These are phyloP conservation scores for Mercenaria mercenaria DNA, from an alignment of 1,140 invertebrate genomes.

Conservation along the genomic window DNA sequence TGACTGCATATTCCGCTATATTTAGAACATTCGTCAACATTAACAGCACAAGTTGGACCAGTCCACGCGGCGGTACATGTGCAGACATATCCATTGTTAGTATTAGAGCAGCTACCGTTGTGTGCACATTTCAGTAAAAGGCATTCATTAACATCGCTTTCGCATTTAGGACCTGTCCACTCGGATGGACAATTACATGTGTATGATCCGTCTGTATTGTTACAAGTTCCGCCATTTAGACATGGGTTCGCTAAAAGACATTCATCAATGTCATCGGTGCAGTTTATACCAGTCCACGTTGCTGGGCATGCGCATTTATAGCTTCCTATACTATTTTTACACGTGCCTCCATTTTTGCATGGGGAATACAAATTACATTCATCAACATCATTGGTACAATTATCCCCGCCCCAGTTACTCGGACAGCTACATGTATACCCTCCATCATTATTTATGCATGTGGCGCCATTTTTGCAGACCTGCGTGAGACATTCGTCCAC, in stretches of 20 bases:
- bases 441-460: slow-evolving; percentile 39
- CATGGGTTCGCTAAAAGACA: background rate
- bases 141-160: slow-evolving; percentile 68
- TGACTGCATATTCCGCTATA: slow-evolving; percentile 87
- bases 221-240: slow-evolving; percentile 34
- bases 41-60: slow-evolving; percentile 28
- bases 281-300: slow-evolving; percentile 39
- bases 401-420: slow-evolving; percentile 18
- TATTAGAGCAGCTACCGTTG: slow-evolving; percentile 22
- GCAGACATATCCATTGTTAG: background rate
- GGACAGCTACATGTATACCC: slow-evolving; percentile 38
- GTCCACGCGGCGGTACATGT: slow-evolving; percentile 21
- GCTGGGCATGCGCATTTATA: slow-evolving; percentile 30
- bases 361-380: slow-evolving; percentile 59
- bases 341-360: slow-evolving; percentile 53
- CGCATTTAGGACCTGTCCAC: slow-evolving; percentile 44
- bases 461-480: slow-evolving; percentile 57
- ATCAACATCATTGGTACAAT: slow-evolving; percentile 58
- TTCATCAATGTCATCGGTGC: slow-evolving; percentile 43
- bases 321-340: background rate
- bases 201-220: slow-evolving; percentile 16
- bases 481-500: slow-evolving; percentile 60
- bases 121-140: background rate
- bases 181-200: slow-evolving; percentile 51
- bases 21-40: slow-evolving; percentile 68